A percentile compares a stretch with the other conserved stretches of the same genome.
Evolutionary conservation across 2,797 vertebrate genomes (phyloP).

Genomic region (Esox lucius): DNA sequence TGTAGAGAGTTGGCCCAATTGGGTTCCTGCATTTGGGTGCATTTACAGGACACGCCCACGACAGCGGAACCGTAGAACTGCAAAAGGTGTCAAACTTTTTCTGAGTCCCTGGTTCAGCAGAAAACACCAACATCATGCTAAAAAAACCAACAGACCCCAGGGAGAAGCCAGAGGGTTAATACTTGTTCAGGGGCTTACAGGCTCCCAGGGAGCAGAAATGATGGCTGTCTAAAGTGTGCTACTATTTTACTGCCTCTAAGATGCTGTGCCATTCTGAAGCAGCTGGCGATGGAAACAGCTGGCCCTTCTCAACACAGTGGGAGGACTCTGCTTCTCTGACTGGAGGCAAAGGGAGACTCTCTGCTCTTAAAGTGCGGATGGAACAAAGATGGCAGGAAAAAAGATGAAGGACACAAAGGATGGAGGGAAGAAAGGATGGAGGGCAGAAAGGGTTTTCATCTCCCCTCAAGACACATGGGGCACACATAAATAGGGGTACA

Average conservation of each 20-base stretch:
- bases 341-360: background rate
- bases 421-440: background rate
- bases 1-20: background rate
- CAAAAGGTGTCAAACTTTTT: no score
- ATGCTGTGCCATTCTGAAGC: background rate
- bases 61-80: no score
- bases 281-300: background rate
- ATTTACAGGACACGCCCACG: no score
- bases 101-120: no score
- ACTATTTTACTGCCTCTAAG: background rate
- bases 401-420: background rate
- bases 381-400: background rate
- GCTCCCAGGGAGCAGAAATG: background rate
- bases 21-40: background rate
- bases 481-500: background rate
- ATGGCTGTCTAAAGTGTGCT: background rate
- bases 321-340: background rate
- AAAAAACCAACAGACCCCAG: background rate
- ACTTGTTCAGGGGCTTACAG: background rate
- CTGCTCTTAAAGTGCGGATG: background rate
- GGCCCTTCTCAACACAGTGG: background rate
- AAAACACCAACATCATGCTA: no score
- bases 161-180: background rate
- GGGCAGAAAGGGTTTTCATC: background rate
- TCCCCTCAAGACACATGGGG: background rate